Percentiles rank a stretch among this genome's conserved stretches.
phyloP scores from a whole-genome alignment of 2,113 vertebrate genomes.

The Dasypus novemcinctus region DNA sequence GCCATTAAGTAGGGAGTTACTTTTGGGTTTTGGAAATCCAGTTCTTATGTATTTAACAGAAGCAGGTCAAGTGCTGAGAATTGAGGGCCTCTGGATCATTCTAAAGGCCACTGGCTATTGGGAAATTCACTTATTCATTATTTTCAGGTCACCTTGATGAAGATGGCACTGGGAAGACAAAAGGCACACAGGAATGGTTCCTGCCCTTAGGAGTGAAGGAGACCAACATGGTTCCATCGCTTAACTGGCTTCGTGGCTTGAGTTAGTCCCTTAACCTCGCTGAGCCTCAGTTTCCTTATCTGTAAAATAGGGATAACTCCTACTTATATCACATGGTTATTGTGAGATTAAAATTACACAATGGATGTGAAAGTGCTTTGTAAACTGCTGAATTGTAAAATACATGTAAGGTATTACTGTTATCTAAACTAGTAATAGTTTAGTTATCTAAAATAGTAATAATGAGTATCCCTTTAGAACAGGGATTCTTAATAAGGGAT shows the following conservation, averaged over 20 bases:
- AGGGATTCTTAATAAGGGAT: no score
- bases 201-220: neutral
- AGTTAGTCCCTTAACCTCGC: neutral
- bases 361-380: neutral
- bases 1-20: neutral
- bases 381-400: neutral
- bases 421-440: neutral
- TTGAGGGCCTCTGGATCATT: neutral
- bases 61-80: neutral
- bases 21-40: neutral
- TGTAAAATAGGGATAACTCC: neutral
- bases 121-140: neutral
- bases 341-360: neutral
- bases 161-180: neutral
- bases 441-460: no score
- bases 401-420: neutral
- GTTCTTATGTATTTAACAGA: neutral
- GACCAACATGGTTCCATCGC: neutral
- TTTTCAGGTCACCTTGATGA: neutral
- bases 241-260: neutral
- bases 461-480: neutral
- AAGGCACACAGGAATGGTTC: neutral
- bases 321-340: neutral
- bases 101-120: neutral
- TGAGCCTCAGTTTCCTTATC: neutral